A percentile compares a stretch with the other conserved stretches of the same genome.
phyloP scores from a whole-genome alignment of 2,797 vertebrate genomes.

The Mionectes olivaceus region DNA sequence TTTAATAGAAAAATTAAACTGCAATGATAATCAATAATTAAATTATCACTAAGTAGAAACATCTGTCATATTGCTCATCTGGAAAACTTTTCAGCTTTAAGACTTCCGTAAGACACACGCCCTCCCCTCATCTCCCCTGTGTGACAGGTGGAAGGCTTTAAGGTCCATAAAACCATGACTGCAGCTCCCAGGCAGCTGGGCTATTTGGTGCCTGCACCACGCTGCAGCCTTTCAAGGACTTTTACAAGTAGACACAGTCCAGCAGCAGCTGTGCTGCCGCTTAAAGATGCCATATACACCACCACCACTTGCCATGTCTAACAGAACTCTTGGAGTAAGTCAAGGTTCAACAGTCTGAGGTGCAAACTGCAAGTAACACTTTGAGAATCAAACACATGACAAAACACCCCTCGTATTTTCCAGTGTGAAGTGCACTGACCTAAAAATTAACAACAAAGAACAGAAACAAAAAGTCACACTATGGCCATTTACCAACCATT shows the following conservation, averaged over 20 bases:
- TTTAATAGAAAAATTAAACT: not conserved
- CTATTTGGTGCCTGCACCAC: not conserved
- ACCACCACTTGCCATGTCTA: rapidly evolving
- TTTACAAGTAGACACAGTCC: not conserved
- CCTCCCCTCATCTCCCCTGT: not conserved
- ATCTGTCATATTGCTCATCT: not conserved
- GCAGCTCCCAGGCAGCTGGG: constrained; percentile 9
- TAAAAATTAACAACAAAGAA: not conserved
- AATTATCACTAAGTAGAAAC: not conserved
- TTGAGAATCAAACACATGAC: rapidly evolving
- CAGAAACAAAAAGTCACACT: not conserved
- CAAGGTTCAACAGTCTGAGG: not conserved
- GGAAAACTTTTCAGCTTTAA: not conserved
- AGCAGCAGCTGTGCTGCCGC: not conserved
- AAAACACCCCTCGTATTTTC: not conserved
- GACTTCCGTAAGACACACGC: rapidly evolving
- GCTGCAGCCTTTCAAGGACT: constrained; percentile 18
- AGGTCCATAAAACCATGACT: not conserved
- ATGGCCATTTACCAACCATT: not conserved
- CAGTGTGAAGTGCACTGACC: rapidly evolving
- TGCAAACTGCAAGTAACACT: not conserved
- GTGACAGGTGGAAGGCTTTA: not conserved
- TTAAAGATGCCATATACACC: not conserved
- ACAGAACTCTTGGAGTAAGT: not conserved
- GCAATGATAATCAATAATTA: not conserved